Base-by-base conservation (phyloP, 2,113 vertebrate species). In the Leucopsar rothschildi region DNA sequence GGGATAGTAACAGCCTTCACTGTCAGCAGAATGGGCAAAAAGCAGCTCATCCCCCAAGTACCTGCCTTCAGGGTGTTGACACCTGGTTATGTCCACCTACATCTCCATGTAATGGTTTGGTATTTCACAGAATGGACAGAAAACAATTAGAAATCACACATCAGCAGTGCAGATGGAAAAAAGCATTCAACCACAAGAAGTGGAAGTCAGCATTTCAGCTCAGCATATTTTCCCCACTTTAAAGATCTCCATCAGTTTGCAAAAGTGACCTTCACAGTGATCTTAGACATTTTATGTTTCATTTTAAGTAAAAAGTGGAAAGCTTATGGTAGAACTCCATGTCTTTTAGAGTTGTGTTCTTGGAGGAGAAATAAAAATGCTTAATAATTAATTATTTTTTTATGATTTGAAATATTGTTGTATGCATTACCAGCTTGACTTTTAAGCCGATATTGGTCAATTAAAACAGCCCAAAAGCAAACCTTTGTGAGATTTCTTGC, bases 51-150 rank as follows among this genome's bases (percentile, higher is more conserved):
- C 18, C 37, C n/a, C 7, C 16, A 42, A 18, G 11, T 6, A 14
- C 25, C 37, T 80, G n/a, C 24, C 45, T 77, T 84, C 45, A 6
- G 5, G 33, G 15, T 4, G 4, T 23, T 72, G 63, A 33, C 0
- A 0, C 31, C 42, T 33, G 45, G 37, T 77, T 69, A 8, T 37
- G 31, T 60, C 60, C 1, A 0, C 29, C 33, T 42, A 6, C 39
- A 55, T 47, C 42, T 75, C 52, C 8, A 2, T 59, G 23, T 4
- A 15, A 35, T 8, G 15, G 22, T 80, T n/a, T 31, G 52, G 11
- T 12, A 65, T 86, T 93, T 80, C 86, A 80, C 40, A n/a, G 70
- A 68, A 79, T 28, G 24, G 27, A 49, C 61, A 78, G 66, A 53
- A 81, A 93, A 68, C 18, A 44, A 28, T 31, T 22, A 27, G 2